These are phyloP conservation scores for Rhynchomys soricoides DNA, from an alignment of 2,113 vertebrate species.

Conservation along the genomic window DNA sequence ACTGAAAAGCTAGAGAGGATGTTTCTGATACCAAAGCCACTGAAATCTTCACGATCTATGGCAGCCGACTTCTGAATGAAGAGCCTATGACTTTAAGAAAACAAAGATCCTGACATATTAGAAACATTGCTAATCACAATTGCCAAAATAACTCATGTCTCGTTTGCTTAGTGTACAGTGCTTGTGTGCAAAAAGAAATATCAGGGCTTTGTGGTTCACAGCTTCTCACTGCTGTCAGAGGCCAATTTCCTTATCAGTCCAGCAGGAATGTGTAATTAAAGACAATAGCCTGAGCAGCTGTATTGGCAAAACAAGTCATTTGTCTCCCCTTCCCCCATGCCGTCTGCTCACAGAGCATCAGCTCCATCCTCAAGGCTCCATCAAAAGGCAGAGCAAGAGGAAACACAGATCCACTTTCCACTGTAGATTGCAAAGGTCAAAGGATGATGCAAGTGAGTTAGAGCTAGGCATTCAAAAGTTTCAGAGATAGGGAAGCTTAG, in stretches of 20 bases:
- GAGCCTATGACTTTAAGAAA: slow-evolving; percentile 45
- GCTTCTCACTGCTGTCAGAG: slow-evolving; percentile 52
- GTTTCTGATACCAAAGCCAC: not conserved
- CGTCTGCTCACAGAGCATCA: slow-evolving; percentile 54
- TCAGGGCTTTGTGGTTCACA: not conserved
- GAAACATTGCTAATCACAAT: slow-evolving; percentile 15
- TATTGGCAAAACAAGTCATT: slow-evolving; percentile 79
- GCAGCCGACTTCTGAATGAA: not conserved
- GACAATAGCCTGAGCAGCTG: slow-evolving; percentile 82
- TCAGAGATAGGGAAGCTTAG: slow-evolving; percentile 66
- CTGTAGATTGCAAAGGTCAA: slow-evolving; percentile 76
- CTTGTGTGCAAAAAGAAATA: slow-evolving; percentile 59
- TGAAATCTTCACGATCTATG: not conserved
- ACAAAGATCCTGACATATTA: not conserved
- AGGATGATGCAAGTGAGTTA: slow-evolving; percentile 78
- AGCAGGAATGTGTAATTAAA: slow-evolving; percentile 83
- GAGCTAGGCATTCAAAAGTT: slow-evolving; percentile 59
- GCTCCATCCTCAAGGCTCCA: slow-evolving; percentile 47
- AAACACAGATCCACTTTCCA: slow-evolving; percentile 77
- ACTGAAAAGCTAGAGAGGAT: not conserved
- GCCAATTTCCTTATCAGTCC: slow-evolving; percentile 52
- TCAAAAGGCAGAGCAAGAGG: slow-evolving; percentile 68
- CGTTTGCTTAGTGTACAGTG: not conserved
- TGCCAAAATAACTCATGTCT: slow-evolving; percentile 57
- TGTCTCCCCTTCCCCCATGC: slow-evolving; percentile 61